phyloP scores from a whole-genome alignment of 2,113 vertebrate genomes.

The Psophia crepitans region DNA sequence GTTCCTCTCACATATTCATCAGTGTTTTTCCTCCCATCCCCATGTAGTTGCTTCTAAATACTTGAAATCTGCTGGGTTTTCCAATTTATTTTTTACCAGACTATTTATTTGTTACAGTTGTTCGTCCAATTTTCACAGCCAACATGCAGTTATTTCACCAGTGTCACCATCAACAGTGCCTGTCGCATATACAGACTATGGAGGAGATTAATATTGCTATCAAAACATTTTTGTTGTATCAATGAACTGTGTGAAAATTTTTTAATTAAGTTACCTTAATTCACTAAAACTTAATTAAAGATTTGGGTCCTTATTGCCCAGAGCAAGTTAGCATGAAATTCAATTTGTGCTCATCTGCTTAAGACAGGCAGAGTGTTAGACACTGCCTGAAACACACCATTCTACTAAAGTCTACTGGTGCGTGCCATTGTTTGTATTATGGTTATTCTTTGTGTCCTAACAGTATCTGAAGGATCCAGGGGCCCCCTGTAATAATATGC shows the following conservation, averaged over 20 bases:
- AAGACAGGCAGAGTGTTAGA: background rate
- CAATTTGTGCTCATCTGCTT: constrained; percentile 30
- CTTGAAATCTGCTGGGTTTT: background rate
- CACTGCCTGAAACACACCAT: background rate
- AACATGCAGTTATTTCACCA: background rate
- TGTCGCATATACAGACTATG: background rate
- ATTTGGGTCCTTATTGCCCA: background rate
- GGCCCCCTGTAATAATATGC: background rate
- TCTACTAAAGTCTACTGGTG: background rate
- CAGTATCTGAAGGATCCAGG: background rate
- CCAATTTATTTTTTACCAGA: background rate
- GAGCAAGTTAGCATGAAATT: constrained; percentile 54
- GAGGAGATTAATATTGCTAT: background rate
- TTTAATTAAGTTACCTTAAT: constrained; percentile 17
- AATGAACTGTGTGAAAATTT: background rate
- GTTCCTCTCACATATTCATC: too few relatives aligned
- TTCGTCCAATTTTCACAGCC: background rate
- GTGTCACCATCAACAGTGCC: background rate
- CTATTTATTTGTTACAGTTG: background rate
- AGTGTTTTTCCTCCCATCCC: background rate
- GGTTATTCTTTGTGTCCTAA: background rate
- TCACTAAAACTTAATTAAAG: constrained; percentile 50
- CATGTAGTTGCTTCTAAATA: background rate
- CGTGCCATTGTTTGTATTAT: background rate
- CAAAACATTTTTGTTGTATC: background rate